These are phyloP conservation scores for Lasioglossum villosulum DNA, from an alignment of 2,888 invertebrate genomes.

Conservation along the genomic window DNA sequence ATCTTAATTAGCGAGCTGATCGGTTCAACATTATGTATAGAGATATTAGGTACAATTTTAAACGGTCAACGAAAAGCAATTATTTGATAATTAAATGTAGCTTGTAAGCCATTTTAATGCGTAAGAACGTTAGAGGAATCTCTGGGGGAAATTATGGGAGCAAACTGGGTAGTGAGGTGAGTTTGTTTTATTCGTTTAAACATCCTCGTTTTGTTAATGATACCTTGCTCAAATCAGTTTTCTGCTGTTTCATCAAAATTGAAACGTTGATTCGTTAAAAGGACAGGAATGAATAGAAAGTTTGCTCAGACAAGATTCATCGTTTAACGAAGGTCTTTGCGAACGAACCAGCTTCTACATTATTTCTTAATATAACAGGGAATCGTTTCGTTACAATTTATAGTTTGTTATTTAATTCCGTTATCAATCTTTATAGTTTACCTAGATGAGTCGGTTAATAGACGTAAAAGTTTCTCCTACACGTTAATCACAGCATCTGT, in stretches of 20 bases:
- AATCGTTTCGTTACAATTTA: neutral
- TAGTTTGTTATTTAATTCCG: neutral
- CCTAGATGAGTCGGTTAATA: neutral
- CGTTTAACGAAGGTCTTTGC: constrained; percentile 12
- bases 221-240: neutral
- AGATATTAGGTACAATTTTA: constrained; percentile 56
- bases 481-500: neutral
- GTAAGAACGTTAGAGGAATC: constrained; percentile 21
- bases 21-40: constrained; percentile 51
- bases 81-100: constrained; percentile 65
- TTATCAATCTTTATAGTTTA: neutral
- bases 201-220: constrained; percentile 32
- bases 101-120: constrained; percentile 51
- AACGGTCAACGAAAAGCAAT: constrained; percentile 78
- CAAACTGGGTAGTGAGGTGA: constrained; percentile 8
- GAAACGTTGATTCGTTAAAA: neutral
- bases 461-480: neutral
- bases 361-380: neutral
- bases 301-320: neutral
- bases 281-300: neutral
- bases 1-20: constrained; percentile 41
- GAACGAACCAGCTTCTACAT: neutral
- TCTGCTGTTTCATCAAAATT: neutral
- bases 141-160: constrained; percentile 11
- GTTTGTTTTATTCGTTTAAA: neutral